A percentile compares a stretch with the other conserved stretches of the same genome.
Evolutionary conservation across 2,888 invertebrate species (phyloP).

Genomic region (Leptura quadrifasciata): DNA sequence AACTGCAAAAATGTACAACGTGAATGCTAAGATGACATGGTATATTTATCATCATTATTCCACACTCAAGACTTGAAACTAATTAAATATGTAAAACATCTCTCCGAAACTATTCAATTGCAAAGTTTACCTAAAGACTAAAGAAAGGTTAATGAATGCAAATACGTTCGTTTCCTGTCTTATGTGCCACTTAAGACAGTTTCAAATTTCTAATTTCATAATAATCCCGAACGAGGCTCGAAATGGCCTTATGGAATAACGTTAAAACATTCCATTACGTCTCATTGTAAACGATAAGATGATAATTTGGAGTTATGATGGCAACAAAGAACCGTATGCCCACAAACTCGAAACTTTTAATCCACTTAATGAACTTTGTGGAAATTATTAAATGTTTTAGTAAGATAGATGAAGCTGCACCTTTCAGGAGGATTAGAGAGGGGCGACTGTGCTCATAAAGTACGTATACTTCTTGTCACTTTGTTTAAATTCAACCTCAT

Average conservation of each 20-base stretch:
- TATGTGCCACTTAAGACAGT: slow-evolving; percentile 6
- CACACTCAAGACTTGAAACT: background rate
- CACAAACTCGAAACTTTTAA: slow-evolving; percentile 36
- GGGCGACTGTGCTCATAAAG: background rate
- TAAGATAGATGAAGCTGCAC: slow-evolving; percentile 30
- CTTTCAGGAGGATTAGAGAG: slow-evolving; percentile 23
- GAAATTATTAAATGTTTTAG: slow-evolving; percentile 31
- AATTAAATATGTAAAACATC: slow-evolving; percentile 20
- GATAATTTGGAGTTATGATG: slow-evolving; percentile 31
- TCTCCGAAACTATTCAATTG: slow-evolving; percentile 15
- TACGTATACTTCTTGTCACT: background rate
- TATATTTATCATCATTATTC: no score
- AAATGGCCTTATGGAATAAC: slow-evolving; percentile 1
- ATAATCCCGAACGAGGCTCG: slow-evolving; percentile 16
- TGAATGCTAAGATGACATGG: no score
- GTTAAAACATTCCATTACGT: slow-evolving; percentile 25
- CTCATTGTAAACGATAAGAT: slow-evolving; percentile 19
- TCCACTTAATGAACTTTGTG: slow-evolving; percentile 38
- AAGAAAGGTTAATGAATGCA: slow-evolving; percentile 31
- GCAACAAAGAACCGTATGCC: slow-evolving; percentile 22
- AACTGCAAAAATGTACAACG: no score
- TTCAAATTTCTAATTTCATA: slow-evolving; percentile 20
- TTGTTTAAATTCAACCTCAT: slow-evolving; percentile 6
- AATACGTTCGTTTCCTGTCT: slow-evolving; percentile 29
- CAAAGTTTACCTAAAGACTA: slow-evolving; percentile 10